Percentiles rank a stretch among this genome's conserved stretches.
These are phyloP conservation scores for Microctenopoma steveboyesi DNA, from an alignment of 2,797 vertebrate species.

Conservation along the genomic window DNA sequence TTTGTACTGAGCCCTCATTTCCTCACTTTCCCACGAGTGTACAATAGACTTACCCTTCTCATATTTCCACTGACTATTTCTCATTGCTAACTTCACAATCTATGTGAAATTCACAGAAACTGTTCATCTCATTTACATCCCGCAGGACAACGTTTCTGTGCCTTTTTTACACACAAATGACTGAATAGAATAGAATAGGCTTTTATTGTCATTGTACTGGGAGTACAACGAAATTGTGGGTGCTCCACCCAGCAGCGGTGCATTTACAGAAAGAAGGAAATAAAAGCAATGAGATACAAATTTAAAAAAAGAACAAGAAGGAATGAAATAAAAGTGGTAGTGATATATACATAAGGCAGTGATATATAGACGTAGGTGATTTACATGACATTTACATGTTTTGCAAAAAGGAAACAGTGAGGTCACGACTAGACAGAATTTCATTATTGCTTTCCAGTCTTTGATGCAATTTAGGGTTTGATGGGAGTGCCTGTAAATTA, in stretches of 20 bases:
- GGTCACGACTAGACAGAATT: constrained; percentile 10
- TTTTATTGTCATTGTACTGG: no score
- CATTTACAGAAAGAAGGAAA: no score
- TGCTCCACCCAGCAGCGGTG: no score
- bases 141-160: constrained; percentile 23
- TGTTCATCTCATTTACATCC: constrained; percentile 44
- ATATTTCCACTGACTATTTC: constrained; percentile 67
- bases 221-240: no score
- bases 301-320: no score
- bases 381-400: no score
- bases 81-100: constrained; percentile 56
- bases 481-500: constrained; percentile 61
- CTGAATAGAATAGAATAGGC: background rate
- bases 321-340: no score
- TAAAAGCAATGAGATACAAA: no score
- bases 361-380: no score
- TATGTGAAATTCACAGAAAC: constrained; percentile 55
- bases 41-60: constrained; percentile 81
- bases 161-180: constrained; percentile 26
- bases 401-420: constrained; percentile 14
- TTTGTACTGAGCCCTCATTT: constrained; percentile 62
- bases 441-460: constrained; percentile 31
- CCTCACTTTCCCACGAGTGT: constrained; percentile 72
- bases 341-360: no score
- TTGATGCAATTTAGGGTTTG: constrained; percentile 41